Percentiles rank a stretch among this genome's conserved stretches.
These are phyloP conservation scores for Poeciliopsis presidionis DNA, from an alignment of 2,797 vertebrate genomes.

Conservation along the genomic window DNA sequence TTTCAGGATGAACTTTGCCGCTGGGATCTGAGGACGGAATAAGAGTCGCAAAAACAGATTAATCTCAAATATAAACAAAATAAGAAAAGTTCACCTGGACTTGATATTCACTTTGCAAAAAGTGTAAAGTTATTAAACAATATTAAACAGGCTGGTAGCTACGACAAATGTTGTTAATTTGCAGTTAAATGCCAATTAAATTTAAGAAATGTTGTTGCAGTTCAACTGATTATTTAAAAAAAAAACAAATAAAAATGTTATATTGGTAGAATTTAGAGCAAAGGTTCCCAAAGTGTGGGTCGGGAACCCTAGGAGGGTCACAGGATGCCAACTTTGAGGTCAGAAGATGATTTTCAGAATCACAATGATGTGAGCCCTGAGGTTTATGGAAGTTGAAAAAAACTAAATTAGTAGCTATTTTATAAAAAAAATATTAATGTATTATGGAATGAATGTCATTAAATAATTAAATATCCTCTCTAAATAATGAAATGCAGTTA, in stretches of 20 bases:
- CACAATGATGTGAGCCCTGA: neutral
- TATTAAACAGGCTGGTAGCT: neutral
- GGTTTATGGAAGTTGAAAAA: neutral
- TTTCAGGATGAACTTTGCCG: conserved; percentile 92
- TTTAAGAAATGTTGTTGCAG: no score
- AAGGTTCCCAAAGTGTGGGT: no score
- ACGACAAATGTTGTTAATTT: no score
- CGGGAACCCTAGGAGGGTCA: no score
- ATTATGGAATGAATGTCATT: neutral
- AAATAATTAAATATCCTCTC: neutral
- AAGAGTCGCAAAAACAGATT: neutral
- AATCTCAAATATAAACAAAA: neutral
- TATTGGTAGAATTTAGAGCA: neutral
- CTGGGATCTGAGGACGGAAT: conserved; percentile 84
- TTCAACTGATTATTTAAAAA: no score
- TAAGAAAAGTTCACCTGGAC: neutral
- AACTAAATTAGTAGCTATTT: neutral
- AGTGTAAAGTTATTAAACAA: neutral
- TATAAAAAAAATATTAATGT: neutral
- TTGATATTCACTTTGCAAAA: neutral
- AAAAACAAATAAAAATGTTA: neutral
- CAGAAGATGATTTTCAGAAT: neutral
- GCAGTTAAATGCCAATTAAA: no score
- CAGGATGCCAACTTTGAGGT: no score
- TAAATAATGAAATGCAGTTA: neutral